Percentiles rank a stretch among this genome's conserved stretches.
These are phyloP conservation scores for Odontocerum albicorne DNA, from an alignment of 2,888 invertebrate genomes.

Conservation along the genomic window DNA sequence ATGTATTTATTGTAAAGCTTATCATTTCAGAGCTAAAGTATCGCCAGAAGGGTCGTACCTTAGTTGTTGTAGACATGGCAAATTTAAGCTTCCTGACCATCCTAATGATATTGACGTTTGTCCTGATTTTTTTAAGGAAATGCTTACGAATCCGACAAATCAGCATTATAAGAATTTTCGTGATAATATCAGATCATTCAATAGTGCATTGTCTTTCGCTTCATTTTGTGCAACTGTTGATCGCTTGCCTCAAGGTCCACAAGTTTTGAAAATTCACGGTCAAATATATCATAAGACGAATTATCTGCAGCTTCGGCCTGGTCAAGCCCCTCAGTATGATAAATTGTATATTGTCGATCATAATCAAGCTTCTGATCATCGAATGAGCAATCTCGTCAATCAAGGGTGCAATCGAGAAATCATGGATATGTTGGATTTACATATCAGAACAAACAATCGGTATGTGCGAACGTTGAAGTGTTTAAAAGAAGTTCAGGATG, in stretches of 20 bases:
- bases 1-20: too few relatives aligned
- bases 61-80: background rate
- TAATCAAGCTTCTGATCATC: background rate
- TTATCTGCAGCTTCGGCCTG: background rate
- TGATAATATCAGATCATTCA: background rate
- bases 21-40: too few relatives aligned
- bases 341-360: background rate
- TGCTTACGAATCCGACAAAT: background rate
- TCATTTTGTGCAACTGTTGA: background rate
- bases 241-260: background rate
- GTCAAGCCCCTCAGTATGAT: background rate
- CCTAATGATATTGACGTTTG: background rate
- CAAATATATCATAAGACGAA: background rate
- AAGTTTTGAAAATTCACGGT: background rate
- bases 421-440: background rate
- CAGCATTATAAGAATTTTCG: background rate
- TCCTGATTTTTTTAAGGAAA: background rate
- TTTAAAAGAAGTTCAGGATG: background rate
- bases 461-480: background rate
- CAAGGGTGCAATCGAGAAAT: background rate
- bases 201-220: background rate
- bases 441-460: background rate
- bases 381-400: background rate
- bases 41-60: too few relatives aligned
- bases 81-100: background rate